Evolutionary conservation across 2,888 invertebrate species (phyloP), one percentile per base, ranked within the genome.

Genomic region (Athalia rosae): DNA sequence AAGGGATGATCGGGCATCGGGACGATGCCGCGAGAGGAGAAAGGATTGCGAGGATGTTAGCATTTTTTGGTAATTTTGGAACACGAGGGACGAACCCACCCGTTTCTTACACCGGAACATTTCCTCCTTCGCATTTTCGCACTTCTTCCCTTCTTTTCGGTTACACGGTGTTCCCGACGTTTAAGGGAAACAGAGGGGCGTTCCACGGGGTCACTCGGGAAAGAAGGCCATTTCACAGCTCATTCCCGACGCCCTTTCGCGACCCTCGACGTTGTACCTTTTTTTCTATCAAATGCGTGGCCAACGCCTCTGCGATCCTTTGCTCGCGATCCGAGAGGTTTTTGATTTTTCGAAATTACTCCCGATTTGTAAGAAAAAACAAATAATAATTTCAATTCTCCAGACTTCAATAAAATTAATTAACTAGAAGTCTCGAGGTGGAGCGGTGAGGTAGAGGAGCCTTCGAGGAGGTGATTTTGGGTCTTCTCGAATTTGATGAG

Each of bases 191-290:
- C 73, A 74, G 73, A 59, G 73, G 61, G 73, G 73, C 61, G 61
- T 59, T 61, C 73, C 73, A 64, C 59, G 61, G 77, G 81, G 83
- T 84, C 80, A 80, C 79, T 83, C 80, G 79, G 79, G 78, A 80
- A 80, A 83, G 81, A 79, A 81, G 79, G 77, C 79, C 80, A 81
- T 84, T 83, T 84, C 80, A 81, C 80, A 82, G 80, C 76, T 82
- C 79, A 61, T 74, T 74, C 73, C 28, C 48, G 11, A 15, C 13
- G 73, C 61, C 71, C 61, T 74, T 48, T 71, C 59, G 28, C 28
- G 28, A 28, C 28, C 28, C 28, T 28, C 28, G 28, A 28, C 28
- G 28, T 28, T 28, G 28, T 28, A 0, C 28, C n/a, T n/a, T n/a
- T n/a, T n/a, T n/a, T n/a, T 50, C n/a, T 53, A 69, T 69, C 53